Conservation (phyloP, 2,797 vertebrate species). For the Molossus molossus region DNA sequence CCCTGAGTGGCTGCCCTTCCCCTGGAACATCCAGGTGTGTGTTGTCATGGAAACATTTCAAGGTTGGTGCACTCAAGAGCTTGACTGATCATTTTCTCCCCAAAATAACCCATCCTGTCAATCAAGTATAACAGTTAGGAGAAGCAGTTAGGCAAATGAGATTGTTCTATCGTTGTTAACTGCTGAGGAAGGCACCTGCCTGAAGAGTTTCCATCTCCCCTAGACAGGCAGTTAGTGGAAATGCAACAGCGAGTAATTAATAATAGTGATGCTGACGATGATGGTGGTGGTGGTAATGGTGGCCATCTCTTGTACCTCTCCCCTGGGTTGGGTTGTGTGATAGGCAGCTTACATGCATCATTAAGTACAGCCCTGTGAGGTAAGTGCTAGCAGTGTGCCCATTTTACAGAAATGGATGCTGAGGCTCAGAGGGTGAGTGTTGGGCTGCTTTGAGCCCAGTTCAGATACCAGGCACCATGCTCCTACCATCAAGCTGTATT, state of each 20-base stretch:
- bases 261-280: neutral
- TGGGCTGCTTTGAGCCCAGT: neutral
- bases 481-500: neutral
- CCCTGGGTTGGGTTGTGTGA: neutral
- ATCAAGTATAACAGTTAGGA: slow-evolving; percentile 66
- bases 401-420: neutral
- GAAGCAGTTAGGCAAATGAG: neutral
- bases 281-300: neutral
- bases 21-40: slow-evolving; percentile 43
- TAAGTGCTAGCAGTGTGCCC: neutral
- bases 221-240: neutral
- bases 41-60: slow-evolving; percentile 78
- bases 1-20: neutral
- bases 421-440: neutral
- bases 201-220: neutral
- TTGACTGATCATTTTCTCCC: slow-evolving; percentile 23
- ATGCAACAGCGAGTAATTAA: neutral
- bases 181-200: neutral
- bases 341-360: too few species aligned
- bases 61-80: slow-evolving; percentile 14
- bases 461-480: neutral
- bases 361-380: neutral
- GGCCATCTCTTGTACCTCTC: neutral
- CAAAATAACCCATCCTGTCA: slow-evolving; percentile 79
- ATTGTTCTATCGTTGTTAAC: neutral